Conservation (phyloP, 2,113 vertebrate species). For the Meriones unguiculatus region DNA sequence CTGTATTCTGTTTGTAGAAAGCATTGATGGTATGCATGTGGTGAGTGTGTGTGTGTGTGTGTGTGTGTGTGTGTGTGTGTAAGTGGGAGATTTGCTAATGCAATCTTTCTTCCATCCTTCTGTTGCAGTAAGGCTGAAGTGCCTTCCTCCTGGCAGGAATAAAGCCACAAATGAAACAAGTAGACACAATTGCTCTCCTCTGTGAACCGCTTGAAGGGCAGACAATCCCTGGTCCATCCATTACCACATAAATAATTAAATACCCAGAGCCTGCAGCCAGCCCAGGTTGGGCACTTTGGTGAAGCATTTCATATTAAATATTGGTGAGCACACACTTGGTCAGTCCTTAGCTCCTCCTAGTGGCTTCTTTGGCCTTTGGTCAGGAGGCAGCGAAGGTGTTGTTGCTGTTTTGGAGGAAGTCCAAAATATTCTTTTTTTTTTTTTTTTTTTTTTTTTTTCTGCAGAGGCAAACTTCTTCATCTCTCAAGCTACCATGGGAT, state of each 20-base stretch:
- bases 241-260: constrained; percentile 81
- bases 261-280: constrained; percentile 21
- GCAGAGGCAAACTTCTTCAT: background rate
- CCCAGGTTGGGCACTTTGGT: background rate
- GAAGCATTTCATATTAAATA: constrained; percentile 59
- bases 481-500: background rate
- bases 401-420: background rate
- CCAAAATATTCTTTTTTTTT: background rate
- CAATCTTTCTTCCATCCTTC: constrained; percentile 49
- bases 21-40: background rate
- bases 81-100: constrained; percentile 48
- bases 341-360: constrained; percentile 82
- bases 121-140: constrained; percentile 45
- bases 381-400: background rate
- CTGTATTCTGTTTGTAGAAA: background rate
- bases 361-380: constrained; percentile 55
- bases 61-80: background rate
- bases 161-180: background rate
- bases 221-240: constrained; percentile 73
- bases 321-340: background rate
- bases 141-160: constrained; percentile 16
- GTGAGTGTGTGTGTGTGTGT: background rate
- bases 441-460: background rate
- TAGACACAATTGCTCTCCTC: constrained; percentile 44
- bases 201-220: constrained; percentile 65